Base-by-base conservation (phyloP, 2,797 vertebrate species). In the Pangasius djambal region DNA sequence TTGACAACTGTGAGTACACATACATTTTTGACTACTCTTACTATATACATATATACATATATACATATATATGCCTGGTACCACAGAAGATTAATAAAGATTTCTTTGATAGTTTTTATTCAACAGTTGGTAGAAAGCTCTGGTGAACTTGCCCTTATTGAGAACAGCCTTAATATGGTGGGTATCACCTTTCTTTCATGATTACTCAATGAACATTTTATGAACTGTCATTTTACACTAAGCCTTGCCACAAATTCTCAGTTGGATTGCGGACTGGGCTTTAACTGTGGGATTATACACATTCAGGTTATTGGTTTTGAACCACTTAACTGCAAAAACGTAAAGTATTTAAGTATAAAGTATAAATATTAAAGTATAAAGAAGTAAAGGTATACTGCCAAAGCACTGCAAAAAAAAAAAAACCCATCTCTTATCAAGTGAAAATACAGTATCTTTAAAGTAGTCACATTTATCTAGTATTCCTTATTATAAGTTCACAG, bases 91-190 rank as follows among this genome's bases (percentile, higher is more conserved):
- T 50, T 67, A 52, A 85, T 22, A 2, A 55, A 70, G 6, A 8
- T 34, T 70, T 70, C 31, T 55, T 85, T 70, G 3, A 25, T 70
- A 85, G 83, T 9, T 85, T 85, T 85, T 55, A 25, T 85, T 55
- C 9, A 70, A 34, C 72, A 87, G 74, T 77, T 87, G 40, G 4
- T 2, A 31, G 57, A 65, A 48, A 63, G 10, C 0, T 77, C 37
- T 50, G 40, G 44, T 78, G 74, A 77, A 37, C 75, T 87, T 31
- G 2, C 6, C n/a, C 57, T 78, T 13, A 31, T 18, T 2, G 16
- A n/a, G 13, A 6, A 28, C 22, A 77, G 2, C 4, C n/a, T 52
- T 67, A 55, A 57, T 48, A 0, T 0, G 63, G 57, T 86, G 28
- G 25, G 85, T 78, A 72, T 16, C 15, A 20, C 50, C 0, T 44